Conservation (phyloP, 2,797 vertebrate genomes). For the Sphenopsis melanotis region DNA sequence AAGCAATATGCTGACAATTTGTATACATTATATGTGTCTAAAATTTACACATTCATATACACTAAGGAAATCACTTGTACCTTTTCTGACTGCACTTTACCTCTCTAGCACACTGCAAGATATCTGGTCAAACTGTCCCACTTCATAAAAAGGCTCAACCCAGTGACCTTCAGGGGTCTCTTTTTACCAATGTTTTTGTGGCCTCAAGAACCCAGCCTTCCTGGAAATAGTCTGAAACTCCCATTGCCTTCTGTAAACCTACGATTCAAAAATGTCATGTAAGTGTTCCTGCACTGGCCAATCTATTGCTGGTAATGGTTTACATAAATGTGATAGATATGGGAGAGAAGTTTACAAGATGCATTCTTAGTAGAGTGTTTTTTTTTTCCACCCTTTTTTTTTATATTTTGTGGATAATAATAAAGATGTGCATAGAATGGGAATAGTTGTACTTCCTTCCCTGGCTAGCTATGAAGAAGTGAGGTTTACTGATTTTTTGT, state of each 20-base stretch:
- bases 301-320: neutral
- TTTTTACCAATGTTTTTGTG: neutral
- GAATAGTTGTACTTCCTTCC: neutral
- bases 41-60: neutral
- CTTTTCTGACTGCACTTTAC: neutral
- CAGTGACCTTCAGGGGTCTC: accelerated
- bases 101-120: neutral
- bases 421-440: neutral
- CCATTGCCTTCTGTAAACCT: neutral
- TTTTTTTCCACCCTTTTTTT: accelerated
- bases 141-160: neutral
- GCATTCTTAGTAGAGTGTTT: neutral
- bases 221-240: neutral
- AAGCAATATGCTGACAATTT: neutral
- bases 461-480: neutral
- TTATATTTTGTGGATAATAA: neutral
- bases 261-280: neutral
- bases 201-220: neutral
- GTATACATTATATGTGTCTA: neutral
- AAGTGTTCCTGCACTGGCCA: neutral
- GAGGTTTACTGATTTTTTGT: neutral
- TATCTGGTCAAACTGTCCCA: neutral
- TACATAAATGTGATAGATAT: neutral
- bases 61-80: neutral
- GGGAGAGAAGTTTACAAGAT: neutral